Conservation (phyloP, 2,797 vertebrate species). For the Lutjanus campechanus region DNA sequence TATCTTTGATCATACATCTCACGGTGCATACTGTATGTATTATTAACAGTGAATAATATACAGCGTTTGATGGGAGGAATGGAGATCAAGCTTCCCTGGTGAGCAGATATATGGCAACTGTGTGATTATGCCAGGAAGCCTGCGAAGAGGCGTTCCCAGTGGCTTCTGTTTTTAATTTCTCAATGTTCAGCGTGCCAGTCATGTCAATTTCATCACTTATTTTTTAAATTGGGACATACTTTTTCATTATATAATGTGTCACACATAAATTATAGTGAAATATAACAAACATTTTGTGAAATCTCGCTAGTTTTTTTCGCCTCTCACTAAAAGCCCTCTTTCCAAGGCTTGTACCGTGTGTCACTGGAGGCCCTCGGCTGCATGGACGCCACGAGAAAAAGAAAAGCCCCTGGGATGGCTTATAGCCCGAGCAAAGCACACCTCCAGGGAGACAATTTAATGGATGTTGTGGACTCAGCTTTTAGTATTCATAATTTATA, state of each 20-base stretch:
- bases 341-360: constrained; percentile 41
- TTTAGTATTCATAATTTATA: constrained; percentile 91
- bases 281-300: constrained; percentile 22
- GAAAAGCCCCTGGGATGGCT: constrained; percentile 65
- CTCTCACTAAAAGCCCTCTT: constrained; percentile 40
- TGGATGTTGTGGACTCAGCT: constrained; percentile 87
- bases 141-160: constrained; percentile 40
- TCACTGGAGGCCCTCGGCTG: constrained; percentile 48
- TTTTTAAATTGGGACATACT: constrained; percentile 29
- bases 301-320: constrained; percentile 14
- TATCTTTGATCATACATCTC: neutral
- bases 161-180: constrained; percentile 58
- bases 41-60: constrained; percentile 23
- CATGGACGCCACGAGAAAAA: constrained; percentile 56
- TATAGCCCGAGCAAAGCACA: constrained; percentile 71
- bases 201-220: constrained; percentile 36
- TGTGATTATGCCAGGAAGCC: constrained; percentile 57
- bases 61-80: constrained; percentile 17
- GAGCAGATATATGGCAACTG: constrained; percentile 46
- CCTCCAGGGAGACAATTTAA: constrained; percentile 83
- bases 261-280: constrained; percentile 24
- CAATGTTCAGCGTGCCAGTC: constrained; percentile 33
- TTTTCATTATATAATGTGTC: constrained; percentile 3
- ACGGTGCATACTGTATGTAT: neutral
- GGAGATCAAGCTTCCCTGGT: constrained; percentile 35